These are phyloP conservation scores for Mungos mungo DNA, from an alignment of 2,113 vertebrate genomes.

Conservation along the genomic window DNA sequence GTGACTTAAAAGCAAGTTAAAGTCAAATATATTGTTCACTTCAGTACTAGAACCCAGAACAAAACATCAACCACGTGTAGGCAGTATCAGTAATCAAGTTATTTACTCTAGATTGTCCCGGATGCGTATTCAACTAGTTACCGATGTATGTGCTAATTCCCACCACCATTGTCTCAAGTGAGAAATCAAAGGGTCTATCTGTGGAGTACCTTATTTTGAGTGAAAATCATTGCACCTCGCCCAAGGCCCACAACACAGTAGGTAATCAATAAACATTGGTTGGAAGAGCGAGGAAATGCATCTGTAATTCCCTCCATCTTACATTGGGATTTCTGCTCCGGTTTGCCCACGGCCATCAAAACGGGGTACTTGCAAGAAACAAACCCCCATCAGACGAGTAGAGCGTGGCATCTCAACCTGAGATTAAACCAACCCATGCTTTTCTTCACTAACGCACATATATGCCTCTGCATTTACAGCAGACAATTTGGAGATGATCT, in stretches of 20 bases:
- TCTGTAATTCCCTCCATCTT: neutral
- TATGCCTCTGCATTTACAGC: neutral
- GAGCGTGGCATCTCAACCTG: neutral
- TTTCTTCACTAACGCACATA: neutral
- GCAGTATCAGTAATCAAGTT: neutral
- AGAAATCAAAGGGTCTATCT: neutral
- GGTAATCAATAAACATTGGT: neutral
- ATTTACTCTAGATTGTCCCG: neutral
- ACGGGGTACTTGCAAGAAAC: neutral
- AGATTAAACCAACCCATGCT: neutral
- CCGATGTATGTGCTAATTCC: rapidly evolving
- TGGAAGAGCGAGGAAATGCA: neutral
- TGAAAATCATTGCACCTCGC: neutral
- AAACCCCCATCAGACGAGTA: neutral
- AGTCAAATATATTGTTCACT: constrained; percentile 64
- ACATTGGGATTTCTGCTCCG: neutral
- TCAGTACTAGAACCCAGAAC: neutral
- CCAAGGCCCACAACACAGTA: neutral
- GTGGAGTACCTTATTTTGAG: neutral
- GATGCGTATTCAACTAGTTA: neutral
- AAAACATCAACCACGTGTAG: constrained; percentile 1
- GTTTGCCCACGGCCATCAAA: neutral
- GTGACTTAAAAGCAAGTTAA: constrained; percentile 70
- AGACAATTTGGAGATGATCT: neutral
- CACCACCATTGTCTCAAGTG: neutral